Evolutionary conservation across 2,797 vertebrate genomes (phyloP), one percentile per base, ranked within the genome.

Genomic region (Eidolon dupreanum): DNA sequence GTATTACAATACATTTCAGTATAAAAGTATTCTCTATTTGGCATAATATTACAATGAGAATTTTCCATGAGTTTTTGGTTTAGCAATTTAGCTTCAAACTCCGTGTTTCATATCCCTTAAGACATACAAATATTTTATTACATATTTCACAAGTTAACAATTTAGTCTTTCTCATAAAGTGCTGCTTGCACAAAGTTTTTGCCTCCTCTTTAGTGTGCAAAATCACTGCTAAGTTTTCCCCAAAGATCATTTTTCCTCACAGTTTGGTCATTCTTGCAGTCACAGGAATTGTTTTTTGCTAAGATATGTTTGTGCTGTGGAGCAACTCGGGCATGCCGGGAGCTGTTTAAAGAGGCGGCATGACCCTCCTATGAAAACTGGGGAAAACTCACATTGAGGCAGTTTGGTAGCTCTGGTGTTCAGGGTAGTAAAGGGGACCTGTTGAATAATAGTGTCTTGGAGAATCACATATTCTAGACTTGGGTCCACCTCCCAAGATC

Each of bases 391-490:
- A 43, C 4, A 5, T 43, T 38, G 31, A 51, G 2, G 41, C 57
- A 43, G 1, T 82, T 31, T 90, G 63, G 68, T 79, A 43, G 49
- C 71, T 85, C 24, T 53, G 28, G 33, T 74, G 81, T 65, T n/a
- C 88, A 78, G 9, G 66, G 10, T 19, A 57, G 38, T 43, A 53
- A 87, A 73, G 38, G 73, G 63, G n/a, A 98, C 97, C 95, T 97
- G 97, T 98, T 96, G 97, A 96, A 89, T 87, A 73, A 88, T 3
- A 43, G 38, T 68, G 46, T 90, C 88, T 83, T 26, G 15, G 70
- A 61, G 53, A 93, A 36, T 88, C 16, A 0, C 2, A 6, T 51
- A 61, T 63, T 90, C n/a, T 46, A 65, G 46, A 13, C 51, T 49
- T 38, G 38, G 28, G 31, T 61, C 28, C 15, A 31, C n/a, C 57